A percentile compares a stretch with the other conserved stretches of the same genome.
These are phyloP conservation scores for Chymomyza costata DNA, from an alignment of 1,140 invertebrate genomes.

Conservation along the genomic window DNA sequence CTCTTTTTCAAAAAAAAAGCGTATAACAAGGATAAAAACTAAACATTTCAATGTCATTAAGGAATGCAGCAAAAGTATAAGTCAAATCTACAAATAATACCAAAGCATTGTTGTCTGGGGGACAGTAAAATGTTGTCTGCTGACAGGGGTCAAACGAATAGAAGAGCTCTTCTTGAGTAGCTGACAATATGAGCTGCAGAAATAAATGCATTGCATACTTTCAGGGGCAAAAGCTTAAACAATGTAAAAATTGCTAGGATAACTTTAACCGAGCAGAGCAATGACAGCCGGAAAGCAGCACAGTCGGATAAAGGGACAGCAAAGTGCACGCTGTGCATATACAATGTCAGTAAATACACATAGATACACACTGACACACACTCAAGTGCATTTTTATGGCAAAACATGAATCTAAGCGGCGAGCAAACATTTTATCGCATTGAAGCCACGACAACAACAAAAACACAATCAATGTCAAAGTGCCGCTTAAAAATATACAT, in stretches of 20 bases:
- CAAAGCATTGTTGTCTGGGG: slow-evolving; percentile 9
- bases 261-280: no score
- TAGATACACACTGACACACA: no score
- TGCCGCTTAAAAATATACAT: slow-evolving; percentile 39
- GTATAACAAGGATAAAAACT: no score
- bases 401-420: no score
- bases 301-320: slow-evolving; percentile 13
- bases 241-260: no score
- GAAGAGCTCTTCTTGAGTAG: background rate
- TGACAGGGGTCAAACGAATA: no score
- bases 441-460: slow-evolving; percentile 2
- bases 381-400: no score
- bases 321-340: slow-evolving; percentile 23
- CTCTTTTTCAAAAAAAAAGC: no score
- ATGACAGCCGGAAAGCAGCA: no score
- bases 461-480: slow-evolving; percentile 48
- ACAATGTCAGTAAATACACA: slow-evolving; percentile 27
- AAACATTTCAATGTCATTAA: slow-evolving; percentile 51
- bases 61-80: slow-evolving; percentile 19
- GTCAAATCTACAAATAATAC: slow-evolving; percentile 44
- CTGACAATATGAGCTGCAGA: no score
- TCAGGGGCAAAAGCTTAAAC: no score
- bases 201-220: no score
- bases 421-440: slow-evolving; percentile 4
- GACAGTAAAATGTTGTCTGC: slow-evolving; percentile 32